Evolutionary conservation across 1,140 invertebrate genomes (phyloP).

Genomic region (Diachasmimorpha longicaudata): DNA sequence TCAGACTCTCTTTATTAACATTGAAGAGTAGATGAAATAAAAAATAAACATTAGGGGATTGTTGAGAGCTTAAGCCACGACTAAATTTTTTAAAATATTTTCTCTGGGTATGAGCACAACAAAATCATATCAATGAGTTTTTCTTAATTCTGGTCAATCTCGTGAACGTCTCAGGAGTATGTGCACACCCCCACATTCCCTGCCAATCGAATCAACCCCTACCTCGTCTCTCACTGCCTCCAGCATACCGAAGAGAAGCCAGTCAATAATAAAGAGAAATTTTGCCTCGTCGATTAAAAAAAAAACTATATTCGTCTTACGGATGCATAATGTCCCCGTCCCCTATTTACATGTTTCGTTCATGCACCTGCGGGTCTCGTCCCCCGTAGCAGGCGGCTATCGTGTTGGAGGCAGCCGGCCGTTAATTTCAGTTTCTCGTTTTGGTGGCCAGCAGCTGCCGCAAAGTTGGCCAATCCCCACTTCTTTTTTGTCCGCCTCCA

Average conservation of each 20-base stretch:
- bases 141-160: no score
- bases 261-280: background rate
- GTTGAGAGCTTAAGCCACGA: no score
- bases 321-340: background rate
- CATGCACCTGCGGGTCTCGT: slow-evolving; percentile 47
- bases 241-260: background rate
- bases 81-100: no score
- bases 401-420: slow-evolving; percentile 41
- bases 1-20: no score
- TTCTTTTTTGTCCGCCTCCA: slow-evolving; percentile 15
- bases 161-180: no score
- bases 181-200: no score
- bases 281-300: background rate
- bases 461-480: slow-evolving; percentile 11
- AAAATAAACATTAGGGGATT: no score
- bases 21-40: no score
- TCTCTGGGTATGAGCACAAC: no score
- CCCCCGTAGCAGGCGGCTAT: slow-evolving; percentile 36
- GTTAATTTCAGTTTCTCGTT: slow-evolving; percentile 52
- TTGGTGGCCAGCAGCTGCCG: slow-evolving; percentile 56
- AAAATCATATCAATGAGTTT: no score
- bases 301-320: background rate
- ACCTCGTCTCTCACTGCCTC: background rate
- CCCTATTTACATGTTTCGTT: slow-evolving; percentile 15
- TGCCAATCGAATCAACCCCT: no score